Conservation (phyloP, 2,797 vertebrate genomes). For the Hylomyscus alleni region DNA sequence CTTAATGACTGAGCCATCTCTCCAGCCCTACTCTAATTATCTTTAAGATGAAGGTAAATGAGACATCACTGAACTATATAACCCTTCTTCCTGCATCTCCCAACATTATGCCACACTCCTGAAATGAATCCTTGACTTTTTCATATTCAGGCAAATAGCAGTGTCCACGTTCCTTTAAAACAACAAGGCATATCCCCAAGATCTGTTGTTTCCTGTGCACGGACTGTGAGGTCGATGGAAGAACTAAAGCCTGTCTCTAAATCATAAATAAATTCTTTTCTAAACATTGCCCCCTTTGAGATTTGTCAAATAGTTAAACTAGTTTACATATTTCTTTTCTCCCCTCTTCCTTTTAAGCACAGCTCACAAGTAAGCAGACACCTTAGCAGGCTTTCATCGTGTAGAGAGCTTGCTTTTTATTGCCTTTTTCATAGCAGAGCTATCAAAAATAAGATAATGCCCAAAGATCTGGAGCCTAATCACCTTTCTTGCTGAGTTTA, state of each 20-base stretch:
- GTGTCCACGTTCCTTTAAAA: background rate
- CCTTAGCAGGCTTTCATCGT: constrained; percentile 86
- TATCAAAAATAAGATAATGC: constrained; percentile 91
- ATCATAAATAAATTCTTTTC: constrained; percentile 72
- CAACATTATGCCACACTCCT: background rate
- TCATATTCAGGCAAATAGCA: constrained; percentile 14
- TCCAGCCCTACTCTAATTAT: background rate
- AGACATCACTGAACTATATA: background rate
- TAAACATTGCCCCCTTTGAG: constrained; percentile 69
- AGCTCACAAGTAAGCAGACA: constrained; percentile 89
- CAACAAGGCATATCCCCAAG: background rate
- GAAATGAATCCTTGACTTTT: constrained; percentile 30
- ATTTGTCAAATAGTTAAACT: constrained; percentile 87
- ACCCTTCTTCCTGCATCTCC: background rate
- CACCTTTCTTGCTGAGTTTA: constrained; percentile 90
- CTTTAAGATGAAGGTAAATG: background rate
- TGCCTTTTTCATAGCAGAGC: constrained; percentile 91
- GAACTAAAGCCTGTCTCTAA: background rate
- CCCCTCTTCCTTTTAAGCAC: constrained; percentile 79
- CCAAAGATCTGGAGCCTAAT: constrained; percentile 90
- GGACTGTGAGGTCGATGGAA: constrained; percentile 19
- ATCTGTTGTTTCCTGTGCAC: background rate
- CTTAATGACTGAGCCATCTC: background rate
- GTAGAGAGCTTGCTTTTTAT: constrained; percentile 88
- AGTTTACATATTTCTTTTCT: constrained; percentile 86